Evolutionary conservation across 2,888 invertebrate species (phyloP).

Genomic region (Rhopalosiphum nymphaeae): DNA sequence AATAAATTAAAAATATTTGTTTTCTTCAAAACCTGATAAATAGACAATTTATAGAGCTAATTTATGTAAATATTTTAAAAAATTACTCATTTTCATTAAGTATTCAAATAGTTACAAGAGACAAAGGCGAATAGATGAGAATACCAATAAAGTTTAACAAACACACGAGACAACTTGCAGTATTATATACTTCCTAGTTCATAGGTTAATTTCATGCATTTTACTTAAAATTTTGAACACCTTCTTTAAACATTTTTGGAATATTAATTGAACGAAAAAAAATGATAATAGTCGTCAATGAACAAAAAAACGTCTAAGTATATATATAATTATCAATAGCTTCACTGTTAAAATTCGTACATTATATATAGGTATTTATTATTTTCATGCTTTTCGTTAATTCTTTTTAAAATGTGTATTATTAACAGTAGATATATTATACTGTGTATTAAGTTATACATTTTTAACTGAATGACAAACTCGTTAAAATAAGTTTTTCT

Average conservation of each 20-base stretch:
- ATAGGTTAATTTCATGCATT: not conserved
- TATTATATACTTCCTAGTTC: not conserved
- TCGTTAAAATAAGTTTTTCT: not conserved
- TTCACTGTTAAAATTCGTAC: not conserved
- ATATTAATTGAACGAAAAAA: not conserved
- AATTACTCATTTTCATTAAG: not conserved
- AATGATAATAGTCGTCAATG: not conserved
- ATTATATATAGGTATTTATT: not conserved
- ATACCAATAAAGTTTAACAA: not conserved
- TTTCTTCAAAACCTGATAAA: not conserved
- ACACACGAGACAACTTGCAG: not conserved
- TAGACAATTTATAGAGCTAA: not conserved
- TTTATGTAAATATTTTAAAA: slow-evolving; percentile 2
- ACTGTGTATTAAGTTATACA: not conserved
- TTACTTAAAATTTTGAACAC: not conserved
- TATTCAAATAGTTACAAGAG: not conserved
- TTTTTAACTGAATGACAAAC: not conserved
- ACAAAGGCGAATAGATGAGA: not conserved
- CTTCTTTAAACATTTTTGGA: not conserved
- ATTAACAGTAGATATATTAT: not conserved
- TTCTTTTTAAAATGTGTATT: not conserved
- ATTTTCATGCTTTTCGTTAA: not conserved
- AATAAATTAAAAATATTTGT: not conserved
- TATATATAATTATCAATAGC: not conserved
- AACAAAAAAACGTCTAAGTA: not conserved